Evolutionary conservation across 2,797 vertebrate species (phyloP), one percentile per base, ranked within the genome.

Genomic region (Anguilla obscura): DNA sequence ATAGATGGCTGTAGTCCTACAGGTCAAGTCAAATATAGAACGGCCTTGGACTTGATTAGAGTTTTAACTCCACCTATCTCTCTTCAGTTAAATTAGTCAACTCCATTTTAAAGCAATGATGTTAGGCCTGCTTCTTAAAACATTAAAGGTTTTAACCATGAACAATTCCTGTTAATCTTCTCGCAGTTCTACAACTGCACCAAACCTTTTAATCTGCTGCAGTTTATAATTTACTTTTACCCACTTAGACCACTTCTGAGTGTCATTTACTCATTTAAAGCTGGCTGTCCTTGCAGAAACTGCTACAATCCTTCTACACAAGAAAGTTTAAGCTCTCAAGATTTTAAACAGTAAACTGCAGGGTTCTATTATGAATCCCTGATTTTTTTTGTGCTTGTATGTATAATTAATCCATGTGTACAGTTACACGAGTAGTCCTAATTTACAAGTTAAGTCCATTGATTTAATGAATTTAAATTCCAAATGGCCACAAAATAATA

Each of bases 161-260:
- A 45, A 86, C 54, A 58, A 63, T 56, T 56, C 66, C 74, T 76
- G 85, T 5, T 58, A 60, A 79, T 88, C 54, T 86, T 63, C 54
- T 56, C 63, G 45, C n/a, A 63, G 82, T 86, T 86, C 45, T 83
- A 52, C 27, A 54, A 45, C 45, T 21, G 80, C 9, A 2, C 71
- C 88, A 66, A 45, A 56, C 71, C 85, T 10, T 66, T 52, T 86
- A 86, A 88, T 74, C 21, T 40, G 36, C 18, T 33, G 21, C 40
- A 33, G 27, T 66, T 88, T 82, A 83, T 58, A 40, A 16, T 86
- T 60, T 71, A 63, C 21, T 10, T 54, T 86, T 52, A 86, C 66
- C 85, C 71, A 87, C 33, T 76, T 80, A 87, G 71, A 33, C 24
- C 24, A 79, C 54, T 54, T 79, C 6, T 40, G 30, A 21, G 30